A percentile compares a stretch with the other conserved stretches of the same genome.
Conservation (phyloP, 2,888 invertebrate species). For the Standfussiana lucernea region DNA sequence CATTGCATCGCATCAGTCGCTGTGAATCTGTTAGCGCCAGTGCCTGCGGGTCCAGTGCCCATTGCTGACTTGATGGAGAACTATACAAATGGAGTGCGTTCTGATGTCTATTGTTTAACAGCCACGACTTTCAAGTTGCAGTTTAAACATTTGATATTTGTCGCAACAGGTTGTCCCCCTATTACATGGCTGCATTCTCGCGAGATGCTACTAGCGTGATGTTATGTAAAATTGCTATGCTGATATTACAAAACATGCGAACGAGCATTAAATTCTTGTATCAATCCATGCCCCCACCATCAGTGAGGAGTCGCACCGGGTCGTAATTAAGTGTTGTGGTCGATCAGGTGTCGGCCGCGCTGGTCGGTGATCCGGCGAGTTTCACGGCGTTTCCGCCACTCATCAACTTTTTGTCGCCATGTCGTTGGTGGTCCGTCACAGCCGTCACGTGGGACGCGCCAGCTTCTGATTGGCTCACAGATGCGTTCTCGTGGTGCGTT, state of each 20-base stretch:
- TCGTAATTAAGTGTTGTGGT: constrained; percentile 16
- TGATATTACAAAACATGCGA: too few species aligned
- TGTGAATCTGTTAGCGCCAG: not conserved
- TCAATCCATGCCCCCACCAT: not conserved
- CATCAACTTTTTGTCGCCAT: constrained; percentile 54
- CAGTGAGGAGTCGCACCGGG: not conserved
- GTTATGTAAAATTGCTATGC: not conserved
- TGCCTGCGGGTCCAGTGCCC: not conserved
- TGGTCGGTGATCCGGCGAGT: constrained; percentile 8
- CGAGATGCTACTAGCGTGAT: not conserved
- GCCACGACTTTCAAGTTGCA: not conserved
- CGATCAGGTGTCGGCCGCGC: not conserved
- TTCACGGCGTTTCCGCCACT: constrained; percentile 49
- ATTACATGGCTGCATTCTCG: not conserved
- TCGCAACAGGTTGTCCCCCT: not conserved
- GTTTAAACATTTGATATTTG: not conserved
- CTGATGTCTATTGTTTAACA: too few species aligned
- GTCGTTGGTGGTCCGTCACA: constrained; percentile 57
- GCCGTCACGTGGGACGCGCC: not conserved
- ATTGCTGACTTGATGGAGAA: too few species aligned
- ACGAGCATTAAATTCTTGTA: not conserved
- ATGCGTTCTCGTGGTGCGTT: constrained; percentile 1
- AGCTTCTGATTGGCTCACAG: constrained; percentile 14
- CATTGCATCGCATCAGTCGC: not conserved
- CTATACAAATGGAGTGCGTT: not conserved